Percentiles rank a stretch among this genome's conserved stretches.
Conservation (phyloP, 1,140 invertebrate species). For the Conopomorpha cramerella region DNA sequence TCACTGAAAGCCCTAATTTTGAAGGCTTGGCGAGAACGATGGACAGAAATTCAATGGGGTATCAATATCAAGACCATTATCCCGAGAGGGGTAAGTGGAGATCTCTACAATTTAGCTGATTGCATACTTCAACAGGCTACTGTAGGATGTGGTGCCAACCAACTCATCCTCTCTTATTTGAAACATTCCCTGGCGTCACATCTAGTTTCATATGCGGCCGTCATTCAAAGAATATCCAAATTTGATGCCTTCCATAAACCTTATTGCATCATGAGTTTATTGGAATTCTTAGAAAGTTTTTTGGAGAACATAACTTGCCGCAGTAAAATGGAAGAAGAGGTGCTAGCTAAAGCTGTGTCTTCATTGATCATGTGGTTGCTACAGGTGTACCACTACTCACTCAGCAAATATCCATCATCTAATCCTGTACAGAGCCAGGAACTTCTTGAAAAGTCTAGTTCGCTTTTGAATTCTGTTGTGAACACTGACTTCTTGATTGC, state of each 20-base stretch:
- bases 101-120: conserved; percentile 90
- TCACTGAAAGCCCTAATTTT: conserved; percentile 84
- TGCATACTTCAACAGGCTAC: conserved; percentile 92
- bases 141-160: conserved; percentile 89
- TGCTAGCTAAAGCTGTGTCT: conserved; percentile 74
- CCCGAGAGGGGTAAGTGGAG: conserved; percentile 84
- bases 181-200: conserved; percentile 90
- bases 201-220: conserved; percentile 87
- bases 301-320: conserved; percentile 70
- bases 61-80: conserved; percentile 91
- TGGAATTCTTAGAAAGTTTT: conserved; percentile 85
- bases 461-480: conserved; percentile 71
- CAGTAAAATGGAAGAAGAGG: conserved; percentile 81
- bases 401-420: conserved; percentile 53
- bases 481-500: conserved; percentile 77
- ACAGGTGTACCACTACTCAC: conserved; percentile 72
- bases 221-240: conserved; percentile 85
- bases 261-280: conserved; percentile 82
- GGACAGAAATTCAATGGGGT: conserved; percentile 94
- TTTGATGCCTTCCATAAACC: conserved; percentile 88
- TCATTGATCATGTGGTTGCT: conserved; percentile 81
- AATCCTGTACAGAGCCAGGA: conserved; percentile 62
- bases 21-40: conserved; percentile 90
- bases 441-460: conserved; percentile 71
- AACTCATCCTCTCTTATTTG: conserved; percentile 87